Evolutionary conservation across 2,113 vertebrate genomes (phyloP).

Genomic region (Oryzias melastigma): DNA sequence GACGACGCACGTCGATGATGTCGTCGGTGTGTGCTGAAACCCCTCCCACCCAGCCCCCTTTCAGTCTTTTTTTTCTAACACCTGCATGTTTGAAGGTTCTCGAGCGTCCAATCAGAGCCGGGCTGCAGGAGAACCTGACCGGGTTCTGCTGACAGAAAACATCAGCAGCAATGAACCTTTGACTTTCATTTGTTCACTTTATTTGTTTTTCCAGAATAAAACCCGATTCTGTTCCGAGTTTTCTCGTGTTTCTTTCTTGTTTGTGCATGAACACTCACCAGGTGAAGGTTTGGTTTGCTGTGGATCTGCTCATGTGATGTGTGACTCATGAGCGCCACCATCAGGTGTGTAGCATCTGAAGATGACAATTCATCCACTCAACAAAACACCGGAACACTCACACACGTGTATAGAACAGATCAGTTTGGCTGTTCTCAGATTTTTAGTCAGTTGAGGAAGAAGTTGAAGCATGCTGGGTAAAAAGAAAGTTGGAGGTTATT

Average conservation of each 20-base stretch:
- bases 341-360: no score
- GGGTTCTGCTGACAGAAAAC: not conserved
- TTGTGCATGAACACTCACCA: not conserved
- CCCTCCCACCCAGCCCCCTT: slow-evolving; percentile 16
- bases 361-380: no score
- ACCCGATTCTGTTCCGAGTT: not conserved
- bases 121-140: not conserved
- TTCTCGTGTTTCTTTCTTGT: not conserved
- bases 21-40: slow-evolving; percentile 38
- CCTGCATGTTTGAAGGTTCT: slow-evolving; percentile 15
- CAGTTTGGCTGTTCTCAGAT: no score
- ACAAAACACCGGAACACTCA: no score
- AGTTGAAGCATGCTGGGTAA: no score
- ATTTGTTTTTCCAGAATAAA: not conserved
- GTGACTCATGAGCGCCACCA: no score
- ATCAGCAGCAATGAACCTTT: not conserved
- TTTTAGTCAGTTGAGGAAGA: no score
- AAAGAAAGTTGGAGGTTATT: no score
- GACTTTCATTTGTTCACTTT: not conserved
- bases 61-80: slow-evolving; percentile 26
- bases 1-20: slow-evolving; percentile 35
- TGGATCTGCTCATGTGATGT: not conserved
- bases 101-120: not conserved
- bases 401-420: no score
- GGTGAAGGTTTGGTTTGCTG: not conserved